Evolutionary conservation across 2,113 vertebrate species (phyloP).

Genomic region (Astur gentilis): DNA sequence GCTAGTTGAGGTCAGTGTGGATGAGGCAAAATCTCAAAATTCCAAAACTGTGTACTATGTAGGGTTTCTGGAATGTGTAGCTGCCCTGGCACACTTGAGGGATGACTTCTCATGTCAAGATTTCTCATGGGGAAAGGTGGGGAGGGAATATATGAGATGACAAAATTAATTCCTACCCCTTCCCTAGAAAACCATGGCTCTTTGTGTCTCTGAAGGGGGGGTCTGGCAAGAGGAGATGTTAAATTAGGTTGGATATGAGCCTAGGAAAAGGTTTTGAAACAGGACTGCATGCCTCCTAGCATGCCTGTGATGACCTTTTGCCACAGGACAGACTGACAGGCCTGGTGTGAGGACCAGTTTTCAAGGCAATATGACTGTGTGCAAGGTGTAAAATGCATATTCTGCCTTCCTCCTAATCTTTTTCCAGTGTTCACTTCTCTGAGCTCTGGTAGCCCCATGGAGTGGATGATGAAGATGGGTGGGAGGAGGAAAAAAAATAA

Average conservation of each 20-base stretch:
- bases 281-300: neutral
- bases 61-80: slow-evolving; percentile 8
- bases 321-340: neutral
- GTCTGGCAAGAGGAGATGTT: neutral
- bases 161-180: neutral
- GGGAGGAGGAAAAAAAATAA: neutral
- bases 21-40: neutral
- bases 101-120: neutral
- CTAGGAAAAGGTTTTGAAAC: neutral
- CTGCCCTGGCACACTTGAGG: neutral
- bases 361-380: neutral
- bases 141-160: neutral
- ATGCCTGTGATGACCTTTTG: neutral
- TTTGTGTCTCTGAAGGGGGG: neutral
- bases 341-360: neutral
- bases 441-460: neutral
- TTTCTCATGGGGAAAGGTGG: neutral
- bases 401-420: neutral
- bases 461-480: neutral
- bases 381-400: neutral
- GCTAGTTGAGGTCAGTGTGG: neutral
- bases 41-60: neutral
- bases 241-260: neutral
- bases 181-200: neutral
- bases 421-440: neutral